Percentiles rank a stretch among this genome's conserved stretches.
Evolutionary conservation across 2,113 vertebrate species (phyloP).

Genomic region (Equus przewalskii): DNA sequence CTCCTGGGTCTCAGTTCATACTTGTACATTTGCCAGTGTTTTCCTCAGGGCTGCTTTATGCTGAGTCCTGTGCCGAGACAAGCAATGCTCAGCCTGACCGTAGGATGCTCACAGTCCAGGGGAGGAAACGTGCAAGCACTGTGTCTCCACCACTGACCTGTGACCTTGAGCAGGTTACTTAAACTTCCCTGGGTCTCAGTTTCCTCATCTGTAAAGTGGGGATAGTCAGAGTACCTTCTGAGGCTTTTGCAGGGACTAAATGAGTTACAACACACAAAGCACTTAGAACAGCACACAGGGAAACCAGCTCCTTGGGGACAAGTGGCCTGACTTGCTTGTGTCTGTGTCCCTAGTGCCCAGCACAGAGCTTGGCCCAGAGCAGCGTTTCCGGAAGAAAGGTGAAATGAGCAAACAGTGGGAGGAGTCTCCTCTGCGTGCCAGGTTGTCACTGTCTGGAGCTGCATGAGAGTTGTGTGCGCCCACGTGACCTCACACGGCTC

Average conservation of each 20-base stretch:
- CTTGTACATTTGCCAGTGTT: background rate
- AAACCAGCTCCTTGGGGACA: background rate
- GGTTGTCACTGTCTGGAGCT: background rate
- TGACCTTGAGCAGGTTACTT: background rate
- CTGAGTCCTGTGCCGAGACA: background rate
- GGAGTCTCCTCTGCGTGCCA: background rate
- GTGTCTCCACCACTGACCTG: background rate
- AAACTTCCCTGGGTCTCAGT: background rate
- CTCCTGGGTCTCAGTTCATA: background rate
- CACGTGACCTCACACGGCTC: background rate
- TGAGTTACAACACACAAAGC: accelerated
- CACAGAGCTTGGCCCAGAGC: background rate
- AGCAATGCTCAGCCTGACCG: background rate
- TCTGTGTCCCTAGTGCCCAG: background rate
- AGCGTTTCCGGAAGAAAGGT: background rate
- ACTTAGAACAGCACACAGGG: background rate
- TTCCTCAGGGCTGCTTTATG: background rate
- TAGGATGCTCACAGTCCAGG: background rate
- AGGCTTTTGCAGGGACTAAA: background rate
- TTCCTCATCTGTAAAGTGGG: slow-evolving; percentile 20
- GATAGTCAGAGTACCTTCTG: background rate
- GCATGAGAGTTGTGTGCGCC: background rate
- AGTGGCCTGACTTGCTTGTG: background rate
- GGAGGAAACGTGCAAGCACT: background rate
- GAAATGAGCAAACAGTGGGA: background rate